Conservation (phyloP, 2,888 invertebrate genomes). For the Abrostola triplasia region DNA sequence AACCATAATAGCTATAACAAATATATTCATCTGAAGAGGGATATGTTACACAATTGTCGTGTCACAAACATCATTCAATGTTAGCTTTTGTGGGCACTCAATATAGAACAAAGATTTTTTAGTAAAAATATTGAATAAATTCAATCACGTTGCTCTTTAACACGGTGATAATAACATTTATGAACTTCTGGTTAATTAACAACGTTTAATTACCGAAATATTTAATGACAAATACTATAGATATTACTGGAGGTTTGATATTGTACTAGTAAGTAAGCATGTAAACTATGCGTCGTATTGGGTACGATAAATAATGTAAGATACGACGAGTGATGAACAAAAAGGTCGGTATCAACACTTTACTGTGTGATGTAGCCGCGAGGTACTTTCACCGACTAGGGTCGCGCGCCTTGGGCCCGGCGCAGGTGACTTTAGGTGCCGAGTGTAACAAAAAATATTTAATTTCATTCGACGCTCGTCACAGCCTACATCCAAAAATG, state of each 20-base stretch:
- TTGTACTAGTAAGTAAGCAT: background rate
- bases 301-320: constrained; percentile 38
- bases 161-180: too few relatives aligned
- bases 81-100: constrained; percentile 57
- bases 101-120: constrained; percentile 1
- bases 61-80: constrained; percentile 66
- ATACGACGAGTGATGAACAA: constrained; percentile 23
- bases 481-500: constrained; percentile 41
- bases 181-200: too few relatives aligned
- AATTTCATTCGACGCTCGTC: constrained; percentile 56
- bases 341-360: constrained; percentile 54
- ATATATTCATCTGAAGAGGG: constrained; percentile 79
- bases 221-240: background rate
- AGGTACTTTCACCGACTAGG: constrained; percentile 85
- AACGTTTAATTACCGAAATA: too few relatives aligned
- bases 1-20: constrained; percentile 80
- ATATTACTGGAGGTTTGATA: background rate
- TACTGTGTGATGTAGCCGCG: constrained; percentile 66
- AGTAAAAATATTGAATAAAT: too few relatives aligned
- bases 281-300: background rate
- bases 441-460: background rate
- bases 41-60: constrained; percentile 77
- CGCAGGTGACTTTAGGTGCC: constrained; percentile 60
- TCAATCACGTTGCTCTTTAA: background rate
- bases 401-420: constrained; percentile 77